Base-by-base conservation (phyloP, 2,888 invertebrate species). In the Tipula vernalis region DNA sequence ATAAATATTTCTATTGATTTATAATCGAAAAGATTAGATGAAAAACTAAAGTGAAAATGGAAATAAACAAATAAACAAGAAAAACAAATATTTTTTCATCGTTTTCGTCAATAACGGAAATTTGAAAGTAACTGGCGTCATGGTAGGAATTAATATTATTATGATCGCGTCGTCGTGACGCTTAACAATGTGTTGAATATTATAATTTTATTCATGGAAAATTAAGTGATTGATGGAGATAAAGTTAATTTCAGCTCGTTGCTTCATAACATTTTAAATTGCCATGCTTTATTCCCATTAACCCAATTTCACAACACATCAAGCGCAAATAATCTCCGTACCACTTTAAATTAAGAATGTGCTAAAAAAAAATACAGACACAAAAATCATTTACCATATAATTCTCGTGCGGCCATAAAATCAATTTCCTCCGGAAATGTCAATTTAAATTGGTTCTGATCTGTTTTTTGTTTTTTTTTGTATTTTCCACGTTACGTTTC, bases 341-440 rank as follows among this genome's bases (percentile, higher is more conserved):
- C 51, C 15, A 15, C 51, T 51, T 51, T 51, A 51, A 51, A 51
- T 15, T 51, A n/a, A 18, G 51, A 51, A 51, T 15, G 0, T n/a
- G 51, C 15, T 51, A 1, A 5, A n/a, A 51, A 51, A 51, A 44
- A 12, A 44, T 5, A 44, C 6, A 39, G 6, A 39, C 0, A 39
- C 39, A 39, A 39, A 6, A 39, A 10, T 12, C 10, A 44, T 44
- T 44, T 44, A 44, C 44, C 44, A 10, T 44, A 44, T 28, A 71
- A 71, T 8, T 84, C 84, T 36, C 39, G n/a, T 84, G 39, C 15
- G 84, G 10, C 84, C 84, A 84, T 15, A 36, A 84, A 84, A 84
- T 84, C 84, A 84, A 84, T 84, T 84, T 84, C 84, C 84, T 15
- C 39, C 84, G 84, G 84, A 84, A 36, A 84, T 13, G 84, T 84